Evolutionary conservation across 2,113 vertebrate genomes (phyloP).

Genomic region (Burhinus bistriatus): DNA sequence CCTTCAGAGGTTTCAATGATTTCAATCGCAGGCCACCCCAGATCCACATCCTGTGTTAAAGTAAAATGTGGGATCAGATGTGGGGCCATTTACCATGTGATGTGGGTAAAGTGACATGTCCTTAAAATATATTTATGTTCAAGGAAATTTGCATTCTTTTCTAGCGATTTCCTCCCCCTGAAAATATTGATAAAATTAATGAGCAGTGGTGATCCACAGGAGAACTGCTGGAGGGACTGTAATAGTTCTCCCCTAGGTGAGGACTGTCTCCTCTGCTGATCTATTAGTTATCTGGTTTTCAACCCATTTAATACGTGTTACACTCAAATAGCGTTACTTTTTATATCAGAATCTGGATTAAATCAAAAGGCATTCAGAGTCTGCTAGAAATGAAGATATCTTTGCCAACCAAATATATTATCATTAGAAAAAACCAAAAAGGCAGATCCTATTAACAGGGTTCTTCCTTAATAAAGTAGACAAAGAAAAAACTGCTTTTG

Average conservation of each 20-base stretch:
- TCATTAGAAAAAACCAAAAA: neutral
- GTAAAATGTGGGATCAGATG: neutral
- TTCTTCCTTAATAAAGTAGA: neutral
- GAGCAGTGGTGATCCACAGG: neutral
- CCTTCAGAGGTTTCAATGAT: neutral
- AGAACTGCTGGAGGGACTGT: neutral
- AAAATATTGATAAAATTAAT: neutral
- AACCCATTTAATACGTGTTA: neutral
- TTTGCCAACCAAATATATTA: neutral
- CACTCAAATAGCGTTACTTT: neutral
- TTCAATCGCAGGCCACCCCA: neutral
- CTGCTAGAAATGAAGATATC: neutral
- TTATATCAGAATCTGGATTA: neutral
- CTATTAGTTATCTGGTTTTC: neutral
- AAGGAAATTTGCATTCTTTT: neutral
- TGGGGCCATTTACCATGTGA: neutral
- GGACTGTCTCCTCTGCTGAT: neutral
- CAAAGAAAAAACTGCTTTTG: neutral
- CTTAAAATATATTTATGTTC: neutral
- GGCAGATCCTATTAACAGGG: neutral
- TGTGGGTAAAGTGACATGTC: neutral
- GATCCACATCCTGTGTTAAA: neutral
- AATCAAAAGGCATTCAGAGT: neutral
- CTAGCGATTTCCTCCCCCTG: neutral
- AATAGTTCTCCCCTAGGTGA: neutral